Conservation (phyloP, 2,888 invertebrate genomes). For the Phoronis australis region DNA sequence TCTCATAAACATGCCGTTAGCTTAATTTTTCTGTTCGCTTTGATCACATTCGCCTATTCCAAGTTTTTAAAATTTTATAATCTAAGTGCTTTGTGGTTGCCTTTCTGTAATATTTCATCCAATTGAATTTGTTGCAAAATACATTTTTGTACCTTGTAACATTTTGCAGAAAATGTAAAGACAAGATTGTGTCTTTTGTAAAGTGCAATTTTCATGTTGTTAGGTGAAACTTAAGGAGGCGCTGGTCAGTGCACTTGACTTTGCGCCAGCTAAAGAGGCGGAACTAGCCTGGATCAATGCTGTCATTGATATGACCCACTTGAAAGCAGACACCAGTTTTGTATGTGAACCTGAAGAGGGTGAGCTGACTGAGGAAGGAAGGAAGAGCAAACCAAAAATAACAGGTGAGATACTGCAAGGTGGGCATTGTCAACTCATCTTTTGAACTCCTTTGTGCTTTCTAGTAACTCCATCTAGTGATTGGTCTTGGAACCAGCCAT, state of each 20-base stretch:
- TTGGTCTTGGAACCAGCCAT: background rate
- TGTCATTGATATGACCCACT: constrained; percentile 23
- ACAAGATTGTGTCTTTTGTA: background rate
- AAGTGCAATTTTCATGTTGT: constrained; percentile 7
- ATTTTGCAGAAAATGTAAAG: too few species aligned
- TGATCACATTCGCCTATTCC: too few species aligned
- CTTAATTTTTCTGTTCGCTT: too few species aligned
- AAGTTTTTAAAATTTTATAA: background rate
- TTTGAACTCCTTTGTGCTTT: background rate
- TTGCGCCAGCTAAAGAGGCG: constrained; percentile 77
- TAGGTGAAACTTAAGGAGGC: constrained; percentile 88
- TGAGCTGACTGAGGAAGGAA: constrained; percentile 16
- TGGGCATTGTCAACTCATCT: background rate
- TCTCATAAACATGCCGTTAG: too few species aligned
- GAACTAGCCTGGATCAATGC: constrained; percentile 97
- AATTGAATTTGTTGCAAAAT: background rate
- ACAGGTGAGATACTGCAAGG: background rate
- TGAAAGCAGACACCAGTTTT: constrained; percentile 27
- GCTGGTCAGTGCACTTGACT: constrained; percentile 77
- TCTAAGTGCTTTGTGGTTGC: background rate
- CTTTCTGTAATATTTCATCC: background rate
- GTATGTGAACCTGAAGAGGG: constrained; percentile 19
- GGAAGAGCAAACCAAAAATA: constrained; percentile 4
- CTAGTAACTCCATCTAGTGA: background rate
- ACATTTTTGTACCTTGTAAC: too few species aligned